Evolutionary conservation across 2,888 invertebrate species (phyloP).

Genomic region (Drosophila robusta): DNA sequence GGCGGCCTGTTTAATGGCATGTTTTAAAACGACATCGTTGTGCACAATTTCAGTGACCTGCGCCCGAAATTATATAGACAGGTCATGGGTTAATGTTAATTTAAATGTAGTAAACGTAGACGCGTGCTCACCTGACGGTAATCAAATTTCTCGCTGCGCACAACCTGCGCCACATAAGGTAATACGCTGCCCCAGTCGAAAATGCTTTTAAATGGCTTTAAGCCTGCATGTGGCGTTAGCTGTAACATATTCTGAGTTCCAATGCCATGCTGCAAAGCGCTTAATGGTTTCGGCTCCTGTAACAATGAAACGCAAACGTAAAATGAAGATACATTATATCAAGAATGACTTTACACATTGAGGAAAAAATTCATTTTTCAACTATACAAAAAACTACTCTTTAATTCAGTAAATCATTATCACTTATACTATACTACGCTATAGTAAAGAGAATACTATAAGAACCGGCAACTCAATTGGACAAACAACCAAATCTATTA

Average conservation of each 20-base stretch:
- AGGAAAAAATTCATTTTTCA: too few relatives aligned
- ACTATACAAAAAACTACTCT: too few relatives aligned
- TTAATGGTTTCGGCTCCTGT: conserved; percentile 81
- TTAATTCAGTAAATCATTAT: too few relatives aligned
- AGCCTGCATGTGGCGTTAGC: conserved; percentile 87
- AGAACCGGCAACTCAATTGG: too few relatives aligned
- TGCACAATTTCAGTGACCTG: conserved; percentile 85
- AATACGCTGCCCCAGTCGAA: conserved; percentile 87
- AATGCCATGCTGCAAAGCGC: conserved; percentile 77
- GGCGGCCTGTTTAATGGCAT: conserved; percentile 90
- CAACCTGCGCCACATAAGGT: conserved; percentile 89
- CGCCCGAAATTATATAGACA: background rate
- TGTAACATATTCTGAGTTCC: conserved; percentile 87
- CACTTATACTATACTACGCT: too few relatives aligned
- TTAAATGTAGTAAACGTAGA: background rate
- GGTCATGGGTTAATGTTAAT: conserved; percentile 5
- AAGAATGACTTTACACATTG: too few relatives aligned
- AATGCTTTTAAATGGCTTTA: conserved; percentile 86
- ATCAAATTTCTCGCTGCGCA: conserved; percentile 88
- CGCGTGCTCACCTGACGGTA: conserved; percentile 88
- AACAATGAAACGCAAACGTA: conserved; percentile 13
- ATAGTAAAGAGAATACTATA: too few relatives aligned
- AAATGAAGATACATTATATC: too few relatives aligned
- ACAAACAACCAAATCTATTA: too few relatives aligned
- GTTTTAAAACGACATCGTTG: conserved; percentile 89